Conservation (phyloP, 2,113 vertebrate species). For the Takifugu bimaculatus region DNA sequence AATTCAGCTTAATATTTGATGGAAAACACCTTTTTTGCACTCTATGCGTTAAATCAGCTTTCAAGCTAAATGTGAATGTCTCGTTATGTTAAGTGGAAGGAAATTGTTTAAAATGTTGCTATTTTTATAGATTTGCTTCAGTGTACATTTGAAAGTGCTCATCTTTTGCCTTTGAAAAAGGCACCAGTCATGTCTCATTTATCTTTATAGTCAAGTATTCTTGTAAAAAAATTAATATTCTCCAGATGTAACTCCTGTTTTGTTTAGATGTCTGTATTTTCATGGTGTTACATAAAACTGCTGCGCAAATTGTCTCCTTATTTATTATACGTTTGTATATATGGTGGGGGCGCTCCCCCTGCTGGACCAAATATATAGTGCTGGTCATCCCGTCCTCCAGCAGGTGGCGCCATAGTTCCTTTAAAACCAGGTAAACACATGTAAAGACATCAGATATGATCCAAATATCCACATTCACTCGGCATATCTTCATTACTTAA, state of each 20-base stretch:
- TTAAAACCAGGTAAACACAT: background rate
- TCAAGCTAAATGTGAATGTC: background rate
- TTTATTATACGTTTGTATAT: no score
- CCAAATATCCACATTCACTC: no score
- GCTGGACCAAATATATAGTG: no score
- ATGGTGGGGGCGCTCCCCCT: no score
- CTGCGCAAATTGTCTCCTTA: no score
- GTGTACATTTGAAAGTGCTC: constrained; percentile 6
- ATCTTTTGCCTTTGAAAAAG: background rate
- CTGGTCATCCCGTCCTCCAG: background rate
- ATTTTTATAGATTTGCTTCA: background rate
- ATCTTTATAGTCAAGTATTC: background rate
- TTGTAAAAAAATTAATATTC: background rate
- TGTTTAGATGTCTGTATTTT: background rate
- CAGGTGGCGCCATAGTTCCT: background rate
- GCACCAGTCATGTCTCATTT: no score
- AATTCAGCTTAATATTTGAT: background rate
- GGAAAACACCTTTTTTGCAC: constrained; percentile 14
- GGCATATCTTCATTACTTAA: no score
- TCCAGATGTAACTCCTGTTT: background rate
- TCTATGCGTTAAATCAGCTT: background rate
- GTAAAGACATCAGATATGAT: background rate
- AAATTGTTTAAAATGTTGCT: background rate
- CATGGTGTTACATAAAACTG: no score
- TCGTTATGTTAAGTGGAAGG: background rate